Base-by-base conservation (phyloP, 2,888 invertebrate genomes). In the Quadroppia sp. region DNA sequence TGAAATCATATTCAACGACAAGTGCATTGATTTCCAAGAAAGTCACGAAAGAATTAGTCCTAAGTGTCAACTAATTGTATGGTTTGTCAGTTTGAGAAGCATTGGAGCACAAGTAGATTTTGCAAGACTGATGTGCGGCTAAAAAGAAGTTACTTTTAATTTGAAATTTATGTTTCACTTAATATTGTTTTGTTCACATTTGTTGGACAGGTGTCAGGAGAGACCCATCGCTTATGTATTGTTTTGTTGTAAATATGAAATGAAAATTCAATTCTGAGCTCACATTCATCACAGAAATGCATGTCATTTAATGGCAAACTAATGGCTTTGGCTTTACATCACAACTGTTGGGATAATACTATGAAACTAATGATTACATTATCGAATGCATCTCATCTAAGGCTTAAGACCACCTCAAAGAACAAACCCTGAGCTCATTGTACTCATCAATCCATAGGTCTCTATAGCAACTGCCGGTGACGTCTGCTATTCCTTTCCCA, bases 261-360 rank as follows among this genome's bases (percentile, higher is more conserved):
- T 42, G 7, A 25, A 69, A 69, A 36, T 28, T 42, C 13, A 45
- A n/a, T 69, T 69, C 20, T 32, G 36, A 64, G 61, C 61, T 64
- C 1, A 64, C 25, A 59, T 59, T 59, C 69, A 69, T 45, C 69
- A 69, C 23, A 20, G 45, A 36, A 64, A 32, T 61, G 61, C 17
- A 67, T 67, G 69, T 69, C 42, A 69, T 69, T 69, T 69, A 42
- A 45, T n/a, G 13, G n/a, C 69, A 69, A 69, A 64, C 69, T 69
- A 69, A 69, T 69, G 23, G 69, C 23, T 69, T 42, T 69, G 40
- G n/a, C 17, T 23, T 13, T 3, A 40, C 36, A 42, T 23, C 15
- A 69, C 36, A 69, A 45, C 17, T 36, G 61, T 64, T 64, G 17
- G n/a, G n/a, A 32, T 64, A 64, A 36, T 64, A 32, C 17, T 69